These are phyloP conservation scores for Clamator glandarius DNA, from an alignment of 2,797 vertebrate genomes.

Conservation along the genomic window DNA sequence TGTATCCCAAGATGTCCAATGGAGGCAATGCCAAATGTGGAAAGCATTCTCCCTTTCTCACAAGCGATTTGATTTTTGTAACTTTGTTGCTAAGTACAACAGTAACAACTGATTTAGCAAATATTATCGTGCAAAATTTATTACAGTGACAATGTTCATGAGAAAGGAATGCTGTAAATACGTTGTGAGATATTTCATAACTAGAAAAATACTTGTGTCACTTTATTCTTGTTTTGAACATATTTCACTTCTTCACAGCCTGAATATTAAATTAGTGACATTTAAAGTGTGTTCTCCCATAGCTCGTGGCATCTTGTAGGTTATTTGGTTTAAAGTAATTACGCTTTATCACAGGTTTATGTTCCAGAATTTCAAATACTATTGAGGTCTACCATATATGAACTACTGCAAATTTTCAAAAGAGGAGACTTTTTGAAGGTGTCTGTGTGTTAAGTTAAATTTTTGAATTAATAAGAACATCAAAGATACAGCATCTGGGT, in stretches of 20 bases:
- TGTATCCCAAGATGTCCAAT: rapidly evolving
- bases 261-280: slow-evolving; percentile 37
- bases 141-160: neutral
- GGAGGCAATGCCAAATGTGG: neutral
- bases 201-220: neutral
- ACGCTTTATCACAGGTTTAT: slow-evolving; percentile 25
- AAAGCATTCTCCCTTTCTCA: neutral
- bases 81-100: neutral
- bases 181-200: neutral
- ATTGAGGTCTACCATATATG: neutral
- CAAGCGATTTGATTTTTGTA: neutral
- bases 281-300: slow-evolving; percentile 27
- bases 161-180: neutral
- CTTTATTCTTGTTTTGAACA: neutral
- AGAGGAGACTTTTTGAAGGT: slow-evolving; percentile 49
- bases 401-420: slow-evolving; percentile 8
- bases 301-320: slow-evolving; percentile 7
- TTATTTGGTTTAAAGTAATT: slow-evolving; percentile 51
- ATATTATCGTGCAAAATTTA: neutral
- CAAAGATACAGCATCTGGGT: slow-evolving; percentile 54
- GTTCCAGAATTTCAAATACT: slow-evolving; percentile 17
- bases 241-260: slow-evolving; percentile 20
- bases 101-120: slow-evolving; percentile 5
- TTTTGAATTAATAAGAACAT: slow-evolving; percentile 59
- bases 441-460: slow-evolving; percentile 43